Percentiles rank a stretch among this genome's conserved stretches.
phyloP scores from a whole-genome alignment of 2,797 vertebrate species.

The Anguilla pacifica region DNA sequence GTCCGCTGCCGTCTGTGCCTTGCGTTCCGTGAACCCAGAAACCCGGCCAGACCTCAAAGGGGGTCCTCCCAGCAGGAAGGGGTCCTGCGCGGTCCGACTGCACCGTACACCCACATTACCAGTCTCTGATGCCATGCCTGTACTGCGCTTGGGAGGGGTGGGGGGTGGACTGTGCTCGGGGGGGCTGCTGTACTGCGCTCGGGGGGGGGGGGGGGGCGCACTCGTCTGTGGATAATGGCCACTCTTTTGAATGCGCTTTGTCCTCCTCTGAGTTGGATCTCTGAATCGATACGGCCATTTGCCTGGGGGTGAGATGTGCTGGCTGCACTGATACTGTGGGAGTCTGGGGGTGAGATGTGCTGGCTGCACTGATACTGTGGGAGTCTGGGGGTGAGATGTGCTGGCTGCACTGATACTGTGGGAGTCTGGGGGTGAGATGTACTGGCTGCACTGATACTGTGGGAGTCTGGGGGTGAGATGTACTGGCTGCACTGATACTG shows the following conservation, averaged over 20 bases:
- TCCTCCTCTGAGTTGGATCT: constrained; percentile 11
- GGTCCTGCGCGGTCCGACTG: too few relatives aligned
- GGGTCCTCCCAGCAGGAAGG: too few relatives aligned
- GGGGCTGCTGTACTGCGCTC: neutral
- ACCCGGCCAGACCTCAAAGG: too few relatives aligned
- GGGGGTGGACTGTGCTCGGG: too few relatives aligned
- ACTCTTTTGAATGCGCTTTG: neutral
- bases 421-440: neutral
- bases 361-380: neutral
- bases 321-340: neutral
- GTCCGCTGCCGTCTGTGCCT: too few relatives aligned
- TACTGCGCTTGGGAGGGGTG: too few relatives aligned
- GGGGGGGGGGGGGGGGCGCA: neutral
- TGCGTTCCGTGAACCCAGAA: too few relatives aligned
- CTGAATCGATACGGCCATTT: neutral
- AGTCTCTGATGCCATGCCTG: too few relatives aligned
- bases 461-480: neutral
- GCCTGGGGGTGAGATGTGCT: neutral
- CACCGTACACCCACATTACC: too few relatives aligned
- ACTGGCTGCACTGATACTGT: neutral
- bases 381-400: neutral
- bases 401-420: neutral
- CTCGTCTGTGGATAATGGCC: neutral
- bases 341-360: neutral
- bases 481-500: neutral